phyloP scores from a whole-genome alignment of 2,113 vertebrate genomes.

The Centropus unirufus region DNA sequence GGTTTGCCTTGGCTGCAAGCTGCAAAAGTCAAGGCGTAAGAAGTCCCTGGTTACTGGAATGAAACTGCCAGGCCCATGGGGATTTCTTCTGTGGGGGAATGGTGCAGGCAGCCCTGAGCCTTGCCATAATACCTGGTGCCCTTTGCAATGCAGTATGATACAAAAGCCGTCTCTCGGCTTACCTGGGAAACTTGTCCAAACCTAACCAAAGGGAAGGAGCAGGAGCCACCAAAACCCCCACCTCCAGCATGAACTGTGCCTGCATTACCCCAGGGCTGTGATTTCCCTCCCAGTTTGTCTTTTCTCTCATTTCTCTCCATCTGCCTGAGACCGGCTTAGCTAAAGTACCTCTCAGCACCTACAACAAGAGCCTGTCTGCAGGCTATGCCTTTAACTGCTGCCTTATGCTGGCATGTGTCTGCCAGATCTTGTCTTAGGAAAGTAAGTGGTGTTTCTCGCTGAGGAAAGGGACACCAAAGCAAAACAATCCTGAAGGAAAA shows the following conservation, averaged over 20 bases:
- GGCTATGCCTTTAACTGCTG: not conserved
- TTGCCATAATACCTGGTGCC: fast-evolving
- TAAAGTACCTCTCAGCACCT: not conserved
- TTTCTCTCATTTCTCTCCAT: not conserved
- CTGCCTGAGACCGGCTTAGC: not conserved
- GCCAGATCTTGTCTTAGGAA: not conserved
- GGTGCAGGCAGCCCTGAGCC: not conserved
- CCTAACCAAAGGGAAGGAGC: not conserved
- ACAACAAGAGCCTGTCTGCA: not conserved
- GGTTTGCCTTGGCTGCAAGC: not conserved
- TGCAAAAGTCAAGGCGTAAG: not conserved
- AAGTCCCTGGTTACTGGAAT: not conserved
- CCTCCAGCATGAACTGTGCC: not conserved
- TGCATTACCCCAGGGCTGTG: not conserved
- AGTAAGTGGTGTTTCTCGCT: not conserved
- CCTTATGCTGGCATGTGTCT: not conserved
- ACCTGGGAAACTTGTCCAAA: not conserved
- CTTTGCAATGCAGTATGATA: too few relatives aligned
- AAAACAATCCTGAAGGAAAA: not conserved
- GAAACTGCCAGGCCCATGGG: too few relatives aligned
- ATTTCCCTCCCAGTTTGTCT: not conserved
- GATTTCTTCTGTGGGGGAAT: too few relatives aligned
- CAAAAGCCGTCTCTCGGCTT: not conserved
- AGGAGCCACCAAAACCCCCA: not conserved
- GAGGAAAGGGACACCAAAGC: not conserved